Evolutionary conservation across 2,797 vertebrate genomes (phyloP).

Genomic region (Chelonia mydas): DNA sequence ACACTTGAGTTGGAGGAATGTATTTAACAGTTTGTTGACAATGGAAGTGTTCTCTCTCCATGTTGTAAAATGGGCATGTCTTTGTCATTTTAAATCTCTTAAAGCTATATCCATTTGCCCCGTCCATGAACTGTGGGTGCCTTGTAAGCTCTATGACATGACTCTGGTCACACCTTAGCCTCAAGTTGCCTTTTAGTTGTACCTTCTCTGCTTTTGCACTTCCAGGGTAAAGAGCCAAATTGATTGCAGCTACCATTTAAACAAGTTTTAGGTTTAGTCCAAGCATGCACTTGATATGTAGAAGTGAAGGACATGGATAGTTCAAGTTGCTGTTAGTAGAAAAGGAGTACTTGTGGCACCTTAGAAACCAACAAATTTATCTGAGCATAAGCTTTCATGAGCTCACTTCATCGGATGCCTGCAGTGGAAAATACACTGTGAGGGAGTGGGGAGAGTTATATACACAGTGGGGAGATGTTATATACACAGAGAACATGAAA

Average conservation of each 20-base stretch:
- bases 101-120: fast-evolving
- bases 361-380: too few species aligned
- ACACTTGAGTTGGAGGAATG: background rate
- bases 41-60: background rate
- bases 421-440: too few species aligned
- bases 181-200: background rate
- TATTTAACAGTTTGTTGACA: background rate
- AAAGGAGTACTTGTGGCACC: too few species aligned
- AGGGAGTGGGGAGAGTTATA: too few species aligned
- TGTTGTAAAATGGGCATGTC: fast-evolving
- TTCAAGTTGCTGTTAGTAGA: background rate
- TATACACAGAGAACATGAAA: too few species aligned
- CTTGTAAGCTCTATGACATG: background rate
- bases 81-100: background rate
- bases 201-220: background rate
- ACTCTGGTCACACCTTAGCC: background rate
- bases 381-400: too few species aligned
- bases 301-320: background rate
- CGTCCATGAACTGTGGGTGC: background rate
- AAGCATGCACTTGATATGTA: background rate
- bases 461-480: too few species aligned
- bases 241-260: background rate
- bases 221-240: background rate
- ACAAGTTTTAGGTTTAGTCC: too few species aligned
- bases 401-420: too few species aligned